Evolutionary conservation across 2,888 invertebrate genomes (phyloP).

Genomic region (Criorhina ranunculi): DNA sequence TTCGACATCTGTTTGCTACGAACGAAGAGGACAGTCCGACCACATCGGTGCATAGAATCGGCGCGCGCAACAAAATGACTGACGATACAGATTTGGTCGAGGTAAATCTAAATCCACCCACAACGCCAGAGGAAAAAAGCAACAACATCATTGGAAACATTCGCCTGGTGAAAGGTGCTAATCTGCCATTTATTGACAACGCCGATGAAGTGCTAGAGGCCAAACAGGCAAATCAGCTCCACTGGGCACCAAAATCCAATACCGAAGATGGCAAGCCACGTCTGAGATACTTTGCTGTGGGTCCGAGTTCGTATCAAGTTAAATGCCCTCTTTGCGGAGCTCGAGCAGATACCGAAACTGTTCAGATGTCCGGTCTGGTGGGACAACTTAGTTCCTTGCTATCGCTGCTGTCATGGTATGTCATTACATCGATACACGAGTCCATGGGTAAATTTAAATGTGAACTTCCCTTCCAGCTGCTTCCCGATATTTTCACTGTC

Average conservation of each 20-base stretch:
- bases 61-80: constrained; percentile 77
- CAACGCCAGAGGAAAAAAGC: constrained; percentile 75
- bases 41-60: constrained; percentile 50
- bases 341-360: constrained; percentile 80
- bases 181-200: constrained; percentile 66
- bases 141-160: constrained; percentile 70
- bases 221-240: constrained; percentile 41
- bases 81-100: constrained; percentile 79
- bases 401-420: constrained; percentile 81
- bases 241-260: constrained; percentile 61
- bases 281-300: constrained; percentile 82
- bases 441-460: not conserved
- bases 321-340: constrained; percentile 81
- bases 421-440: too few relatives aligned
- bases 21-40: constrained; percentile 46
- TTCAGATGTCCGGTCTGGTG: constrained; percentile 80
- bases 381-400: constrained; percentile 81
- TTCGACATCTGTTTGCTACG: constrained; percentile 12
- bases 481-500: constrained; percentile 83
- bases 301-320: constrained; percentile 81
- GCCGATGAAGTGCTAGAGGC: constrained; percentile 58
- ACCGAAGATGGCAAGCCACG: constrained; percentile 79
- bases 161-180: constrained; percentile 54
- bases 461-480: constrained; percentile 78
- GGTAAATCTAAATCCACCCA: constrained; percentile 78